Evolutionary conservation across 2,888 invertebrate species (phyloP), one percentile per base, ranked within the genome.

Genomic region (Callosobruchus maculatus): DNA sequence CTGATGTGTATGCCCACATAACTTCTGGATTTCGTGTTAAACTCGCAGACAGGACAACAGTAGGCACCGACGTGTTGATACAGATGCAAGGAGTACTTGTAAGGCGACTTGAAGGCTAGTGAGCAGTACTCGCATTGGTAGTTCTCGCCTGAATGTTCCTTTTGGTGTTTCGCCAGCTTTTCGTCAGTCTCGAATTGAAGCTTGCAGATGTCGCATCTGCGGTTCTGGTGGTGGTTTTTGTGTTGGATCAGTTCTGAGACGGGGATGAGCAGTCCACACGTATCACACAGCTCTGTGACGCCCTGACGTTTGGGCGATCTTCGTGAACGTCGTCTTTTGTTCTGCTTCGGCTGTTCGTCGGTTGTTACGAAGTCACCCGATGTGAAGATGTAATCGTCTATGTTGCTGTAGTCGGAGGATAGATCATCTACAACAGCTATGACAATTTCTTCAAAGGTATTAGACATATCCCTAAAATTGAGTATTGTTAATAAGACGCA

Each of bases 61-160:
- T 49, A 49, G 7, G 49, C 13, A 7, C 49, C 49, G 13, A 49
- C 18, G 18, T 49, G 49, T 49, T 49, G 49, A 49, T 49, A 49
- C 5, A 49, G 49, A 18, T 49, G 49, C 1, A 49, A 13, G 1
- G 49, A 7, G 49, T 49, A 49, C 13, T 49, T 49, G 49, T 49
- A 49, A 7, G 76, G 26, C 3, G 49, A 20, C 21, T 81, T 81
- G 73, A 84, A 84, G 26, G 79, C 79, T 73, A 83, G 71, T 3
- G 73, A 49, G 74, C 85, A 85, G 26, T 80, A 78, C 0, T 74
- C 74, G 71, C 84, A 84, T 22, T 78, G 74, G 72, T 81, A 82
- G 18, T 82, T 82, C 71, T 81, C 74, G 2, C 81, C 83, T 1
- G 81, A 81, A 74, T 84, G 85, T 2, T 80, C 77, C 4, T 80